Percentiles rank a stretch among this genome's conserved stretches.
These are phyloP conservation scores for Platysternon megacephalum DNA, from an alignment of 2,113 vertebrate species.

Conservation along the genomic window DNA sequence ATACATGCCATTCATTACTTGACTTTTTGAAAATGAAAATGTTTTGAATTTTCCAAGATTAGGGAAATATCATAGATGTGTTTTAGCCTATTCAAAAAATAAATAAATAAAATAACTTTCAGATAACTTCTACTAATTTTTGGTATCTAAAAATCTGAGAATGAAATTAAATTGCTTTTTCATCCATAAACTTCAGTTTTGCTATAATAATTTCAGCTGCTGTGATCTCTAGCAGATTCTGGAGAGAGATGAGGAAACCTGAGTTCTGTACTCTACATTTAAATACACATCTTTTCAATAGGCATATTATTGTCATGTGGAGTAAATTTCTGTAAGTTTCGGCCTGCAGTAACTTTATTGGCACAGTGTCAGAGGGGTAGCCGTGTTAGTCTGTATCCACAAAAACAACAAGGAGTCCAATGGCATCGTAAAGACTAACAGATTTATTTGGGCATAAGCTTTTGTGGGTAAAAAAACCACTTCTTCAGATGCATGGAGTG, in stretches of 20 bases:
- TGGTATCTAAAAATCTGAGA: not conserved
- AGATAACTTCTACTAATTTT: too few species aligned
- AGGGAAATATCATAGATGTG: not conserved
- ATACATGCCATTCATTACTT: not conserved
- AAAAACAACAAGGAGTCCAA: too few species aligned
- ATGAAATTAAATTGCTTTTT: not conserved
- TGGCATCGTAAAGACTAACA: too few species aligned
- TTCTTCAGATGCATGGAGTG: too few species aligned
- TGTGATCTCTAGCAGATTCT: not conserved
- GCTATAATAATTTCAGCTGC: not conserved
- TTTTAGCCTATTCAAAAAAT: not conserved
- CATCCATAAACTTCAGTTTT: not conserved
- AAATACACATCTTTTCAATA: not conserved
- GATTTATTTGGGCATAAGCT: too few species aligned
- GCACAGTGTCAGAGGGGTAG: not conserved
- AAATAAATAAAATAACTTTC: not conserved
- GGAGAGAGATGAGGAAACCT: not conserved
- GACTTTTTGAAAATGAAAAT: constrained; percentile 4
- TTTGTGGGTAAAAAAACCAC: too few species aligned
- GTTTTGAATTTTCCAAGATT: not conserved
- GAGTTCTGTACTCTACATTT: not conserved
- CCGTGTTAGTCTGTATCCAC: too few species aligned
- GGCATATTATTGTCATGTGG: not conserved
- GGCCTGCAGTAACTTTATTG: constrained; percentile 4
- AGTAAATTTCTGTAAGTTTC: not conserved